Evolutionary conservation across 1,140 invertebrate genomes (phyloP).

Genomic region (Akabosia matsudoensis): DNA sequence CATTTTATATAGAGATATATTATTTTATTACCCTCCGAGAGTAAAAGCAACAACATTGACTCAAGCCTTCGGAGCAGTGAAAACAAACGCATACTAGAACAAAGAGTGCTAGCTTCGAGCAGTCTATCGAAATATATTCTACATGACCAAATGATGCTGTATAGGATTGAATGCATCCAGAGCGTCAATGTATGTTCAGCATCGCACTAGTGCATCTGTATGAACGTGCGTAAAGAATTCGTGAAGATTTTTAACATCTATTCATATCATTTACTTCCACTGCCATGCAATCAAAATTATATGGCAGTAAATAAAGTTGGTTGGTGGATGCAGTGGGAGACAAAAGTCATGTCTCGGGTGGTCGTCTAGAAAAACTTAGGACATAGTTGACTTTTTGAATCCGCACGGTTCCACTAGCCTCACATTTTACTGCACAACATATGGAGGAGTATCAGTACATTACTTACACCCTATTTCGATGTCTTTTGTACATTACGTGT

Average conservation of each 20-base stretch:
- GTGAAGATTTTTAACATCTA: neutral
- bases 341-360: slow-evolving; percentile 4
- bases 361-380: neutral
- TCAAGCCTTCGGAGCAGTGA: neutral
- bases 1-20: neutral
- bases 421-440: too few relatives aligned
- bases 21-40: neutral
- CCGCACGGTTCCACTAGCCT: neutral
- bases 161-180: too few relatives aligned
- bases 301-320: slow-evolving; percentile 19
- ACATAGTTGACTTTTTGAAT: slow-evolving; percentile 15
- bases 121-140: neutral
- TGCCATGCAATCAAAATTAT: slow-evolving; percentile 11
- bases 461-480: slow-evolving; percentile 1
- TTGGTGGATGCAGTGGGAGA: neutral
- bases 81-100: too few relatives aligned
- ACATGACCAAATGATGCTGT: neutral
- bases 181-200: neutral
- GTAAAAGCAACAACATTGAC: neutral
- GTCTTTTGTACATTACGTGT: neutral
- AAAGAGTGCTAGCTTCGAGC: slow-evolving; percentile 1
- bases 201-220: too few relatives aligned
- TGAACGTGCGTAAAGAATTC: too few relatives aligned
- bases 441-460: neutral
- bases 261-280: neutral